Conservation (phyloP, 1,140 invertebrate species). For the Atta texana region DNA sequence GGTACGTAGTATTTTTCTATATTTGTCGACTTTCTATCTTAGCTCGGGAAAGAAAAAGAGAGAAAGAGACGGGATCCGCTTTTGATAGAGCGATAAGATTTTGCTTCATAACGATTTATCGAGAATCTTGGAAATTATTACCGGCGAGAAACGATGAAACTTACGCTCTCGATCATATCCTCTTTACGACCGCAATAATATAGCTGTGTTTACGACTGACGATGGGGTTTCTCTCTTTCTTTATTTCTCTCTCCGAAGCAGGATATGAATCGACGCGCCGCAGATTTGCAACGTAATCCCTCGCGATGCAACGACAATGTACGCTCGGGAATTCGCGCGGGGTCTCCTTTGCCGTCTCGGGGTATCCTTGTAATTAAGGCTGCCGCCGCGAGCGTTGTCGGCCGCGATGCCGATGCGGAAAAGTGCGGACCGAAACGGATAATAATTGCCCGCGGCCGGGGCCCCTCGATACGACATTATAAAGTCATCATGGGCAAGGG, state of each 20-base stretch:
- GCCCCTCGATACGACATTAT: slow-evolving; percentile 61
- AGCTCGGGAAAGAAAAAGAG: neutral
- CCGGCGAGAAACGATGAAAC: slow-evolving; percentile 33
- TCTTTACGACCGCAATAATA: slow-evolving; percentile 51
- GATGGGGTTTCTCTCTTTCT: neutral
- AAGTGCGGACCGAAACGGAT: slow-evolving; percentile 62
- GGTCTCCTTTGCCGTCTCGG: neutral
- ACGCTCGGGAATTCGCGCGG: slow-evolving; percentile 29
- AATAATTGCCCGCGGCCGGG: slow-evolving; percentile 43
- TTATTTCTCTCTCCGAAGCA: slow-evolving; percentile 1
- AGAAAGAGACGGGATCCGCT: neutral
- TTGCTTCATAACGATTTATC: slow-evolving; percentile 64
- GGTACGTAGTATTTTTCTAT: neutral
- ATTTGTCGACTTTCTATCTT: neutral
- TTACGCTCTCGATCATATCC: slow-evolving; percentile 58
- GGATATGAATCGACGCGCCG: slow-evolving; percentile 12
- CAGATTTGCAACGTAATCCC: slow-evolving; percentile 61
- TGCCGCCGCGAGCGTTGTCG: slow-evolving; percentile 46
- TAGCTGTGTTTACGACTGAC: slow-evolving; percentile 49
- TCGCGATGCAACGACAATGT: slow-evolving; percentile 47
- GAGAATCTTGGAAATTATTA: slow-evolving; percentile 59
- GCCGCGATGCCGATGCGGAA: slow-evolving; percentile 54
- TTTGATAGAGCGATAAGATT: slow-evolving; percentile 62
- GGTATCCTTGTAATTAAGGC: slow-evolving; percentile 60
- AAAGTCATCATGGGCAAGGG: slow-evolving; percentile 58